Evolutionary conservation across 2,888 invertebrate genomes (phyloP).

Genomic region (Trissonchulus latispiculum): DNA sequence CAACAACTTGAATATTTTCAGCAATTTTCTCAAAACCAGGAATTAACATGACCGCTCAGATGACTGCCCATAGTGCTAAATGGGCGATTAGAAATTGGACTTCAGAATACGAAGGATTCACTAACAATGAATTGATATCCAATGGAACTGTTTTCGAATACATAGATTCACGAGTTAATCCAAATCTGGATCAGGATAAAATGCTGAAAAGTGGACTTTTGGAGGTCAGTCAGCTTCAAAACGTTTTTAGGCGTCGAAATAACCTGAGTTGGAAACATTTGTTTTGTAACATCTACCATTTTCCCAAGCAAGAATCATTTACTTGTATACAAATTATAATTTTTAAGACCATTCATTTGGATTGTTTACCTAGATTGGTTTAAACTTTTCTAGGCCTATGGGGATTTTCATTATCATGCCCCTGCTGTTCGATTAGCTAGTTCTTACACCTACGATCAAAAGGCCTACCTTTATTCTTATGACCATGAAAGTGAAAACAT

Average conservation of each 20-base stretch:
- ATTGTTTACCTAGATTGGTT: not conserved
- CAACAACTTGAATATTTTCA: constrained; percentile 24
- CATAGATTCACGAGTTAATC: constrained; percentile 37
- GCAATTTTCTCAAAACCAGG: constrained; percentile 39
- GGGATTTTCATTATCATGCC: not conserved
- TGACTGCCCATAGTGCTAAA: constrained; percentile 33
- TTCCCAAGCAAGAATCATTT: too few relatives aligned
- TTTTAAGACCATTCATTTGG: too few relatives aligned
- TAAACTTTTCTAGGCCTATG: not conserved
- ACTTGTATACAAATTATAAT: too few relatives aligned
- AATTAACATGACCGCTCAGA: constrained; percentile 33
- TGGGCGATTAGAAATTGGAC: constrained; percentile 38
- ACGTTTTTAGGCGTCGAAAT: not conserved
- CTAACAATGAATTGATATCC: constrained; percentile 38
- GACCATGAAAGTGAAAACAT: not conserved
- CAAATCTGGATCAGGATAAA: constrained; percentile 17
- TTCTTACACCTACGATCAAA: not conserved
- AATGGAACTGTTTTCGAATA: constrained; percentile 42
- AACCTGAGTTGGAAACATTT: not conserved
- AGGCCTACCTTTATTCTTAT: not conserved
- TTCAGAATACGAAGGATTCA: constrained; percentile 34
- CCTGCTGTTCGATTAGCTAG: not conserved
- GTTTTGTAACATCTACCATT: not conserved
- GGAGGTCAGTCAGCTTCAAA: not conserved
- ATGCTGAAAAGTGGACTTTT: not conserved